phyloP scores from a whole-genome alignment of 2,888 invertebrate species.

The Oligia strigilis region DNA sequence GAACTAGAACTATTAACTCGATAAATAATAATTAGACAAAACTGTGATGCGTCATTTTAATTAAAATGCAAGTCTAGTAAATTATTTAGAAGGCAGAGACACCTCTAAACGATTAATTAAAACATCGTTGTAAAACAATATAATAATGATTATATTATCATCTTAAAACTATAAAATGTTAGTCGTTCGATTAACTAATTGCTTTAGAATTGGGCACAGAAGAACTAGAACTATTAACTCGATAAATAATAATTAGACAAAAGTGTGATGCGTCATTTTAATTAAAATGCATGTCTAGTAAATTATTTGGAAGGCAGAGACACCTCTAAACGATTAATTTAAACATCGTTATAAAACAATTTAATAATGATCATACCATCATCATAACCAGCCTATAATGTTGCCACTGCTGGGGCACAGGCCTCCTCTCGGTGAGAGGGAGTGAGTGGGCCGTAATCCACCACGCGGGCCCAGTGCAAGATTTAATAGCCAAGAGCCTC shows the following conservation, averaged over 20 bases:
- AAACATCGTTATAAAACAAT: not conserved
- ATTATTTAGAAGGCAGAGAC: not conserved
- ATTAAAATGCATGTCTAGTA: not conserved
- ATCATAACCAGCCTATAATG: no score
- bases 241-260: constrained; percentile 38
- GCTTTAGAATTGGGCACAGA: constrained; percentile 37
- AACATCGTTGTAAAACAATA: not conserved
- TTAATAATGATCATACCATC: no score
- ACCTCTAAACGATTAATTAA: not conserved
- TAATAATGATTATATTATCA: no score
- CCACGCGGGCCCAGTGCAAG: no score
- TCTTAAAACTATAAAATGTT: constrained; percentile 17
- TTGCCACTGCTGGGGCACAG: no score
- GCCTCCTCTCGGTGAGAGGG: no score
- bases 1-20: constrained; percentile 19
- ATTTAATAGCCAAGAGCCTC: no score
- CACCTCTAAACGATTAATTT: not conserved
- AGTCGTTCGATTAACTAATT: constrained; percentile 46
- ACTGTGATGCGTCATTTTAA: constrained; percentile 2
- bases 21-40: constrained; percentile 38
- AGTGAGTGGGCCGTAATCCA: no score
- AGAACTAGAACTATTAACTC: constrained; percentile 18
- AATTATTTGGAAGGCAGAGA: not conserved
- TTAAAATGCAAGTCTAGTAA: not conserved
- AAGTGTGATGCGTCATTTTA: not conserved